Base-by-base conservation (phyloP, 2,113 vertebrate genomes). In the Coracopsis vasa region DNA sequence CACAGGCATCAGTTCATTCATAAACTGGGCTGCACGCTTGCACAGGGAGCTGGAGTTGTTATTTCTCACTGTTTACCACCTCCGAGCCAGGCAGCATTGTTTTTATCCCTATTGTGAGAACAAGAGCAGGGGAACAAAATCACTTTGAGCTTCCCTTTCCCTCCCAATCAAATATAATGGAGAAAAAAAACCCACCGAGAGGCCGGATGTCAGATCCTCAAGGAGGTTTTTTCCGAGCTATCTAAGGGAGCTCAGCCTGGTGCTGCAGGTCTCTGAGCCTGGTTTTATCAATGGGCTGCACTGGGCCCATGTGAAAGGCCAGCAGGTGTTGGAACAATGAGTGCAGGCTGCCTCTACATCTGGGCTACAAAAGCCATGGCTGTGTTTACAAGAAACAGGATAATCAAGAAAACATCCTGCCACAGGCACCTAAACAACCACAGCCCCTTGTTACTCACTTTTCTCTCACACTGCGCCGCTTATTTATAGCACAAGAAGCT, bases 271-370 rank as follows among this genome's bases (percentile, higher is more conserved):
- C 93, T 90, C 24, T 53, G 71, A 81, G 92, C 15, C 81, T 94
- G 95, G 73, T 97, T 95, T 96, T 97, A 80, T 98, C 97, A 98
- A 97, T 97, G 97, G 96, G 77, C 74, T 79, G 89, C 70, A 65
- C 2, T 48, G 23, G 69, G 74, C 89, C 93, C 88, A 41, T 95
- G 94, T 95, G 91, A 94, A 92, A 95, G 94, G 97, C 62, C 80
- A 86, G 96, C 98, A 98, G 98, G 98, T 98, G 98, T 97, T 97
- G 9, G 39, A 98, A 98, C 98, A 98, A 98, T 98, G 95, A 97
- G 87, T 29, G 54, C 62, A 35, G 80, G 81, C 97, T 96, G 96
- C 82, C 82, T 94, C 95, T 79, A 70, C 98, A 98, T 98, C 98
- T 98, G 98, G 91, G 94, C 83, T 77, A 95, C 97, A 97, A 96